These are phyloP conservation scores for Sepiola atlantica DNA, from an alignment of 2,888 invertebrate genomes.

Conservation along the genomic window DNA sequence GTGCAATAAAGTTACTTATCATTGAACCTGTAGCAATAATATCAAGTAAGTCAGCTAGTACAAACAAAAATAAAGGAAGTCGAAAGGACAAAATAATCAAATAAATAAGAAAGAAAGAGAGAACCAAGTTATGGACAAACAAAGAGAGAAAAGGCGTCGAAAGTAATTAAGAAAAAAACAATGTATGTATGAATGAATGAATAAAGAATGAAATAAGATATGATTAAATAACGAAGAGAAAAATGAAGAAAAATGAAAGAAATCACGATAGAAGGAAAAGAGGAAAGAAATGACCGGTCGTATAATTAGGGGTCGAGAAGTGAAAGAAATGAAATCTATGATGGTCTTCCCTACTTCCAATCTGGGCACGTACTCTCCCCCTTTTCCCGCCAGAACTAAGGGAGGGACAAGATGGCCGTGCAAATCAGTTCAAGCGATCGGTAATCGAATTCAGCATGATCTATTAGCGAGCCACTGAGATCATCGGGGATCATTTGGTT, in stretches of 20 bases:
- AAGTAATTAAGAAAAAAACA: not conserved
- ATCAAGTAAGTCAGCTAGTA: not conserved
- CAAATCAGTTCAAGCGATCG: constrained; percentile 20
- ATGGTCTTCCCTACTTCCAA: not conserved
- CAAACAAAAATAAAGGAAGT: not conserved
- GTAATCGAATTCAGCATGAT: constrained; percentile 32
- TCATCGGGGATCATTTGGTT: constrained; percentile 3
- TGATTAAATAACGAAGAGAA: not conserved
- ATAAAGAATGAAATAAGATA: not conserved
- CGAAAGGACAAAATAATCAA: not conserved
- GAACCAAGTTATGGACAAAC: not conserved
- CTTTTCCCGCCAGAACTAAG: not conserved
- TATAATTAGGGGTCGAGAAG: not conserved
- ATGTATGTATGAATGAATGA: not conserved
- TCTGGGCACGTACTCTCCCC: not conserved
- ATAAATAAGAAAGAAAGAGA: not conserved
- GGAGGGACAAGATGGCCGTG: not conserved
- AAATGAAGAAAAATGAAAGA: not conserved
- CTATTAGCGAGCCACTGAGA: not conserved
- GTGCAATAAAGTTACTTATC: too few species aligned
- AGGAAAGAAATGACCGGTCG: not conserved
- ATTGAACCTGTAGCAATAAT: not conserved
- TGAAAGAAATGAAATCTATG: not conserved
- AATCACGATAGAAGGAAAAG: not conserved
- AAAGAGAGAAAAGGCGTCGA: not conserved